Base-by-base conservation (phyloP, 2,113 vertebrate species). In the Tetrao urogallus region DNA sequence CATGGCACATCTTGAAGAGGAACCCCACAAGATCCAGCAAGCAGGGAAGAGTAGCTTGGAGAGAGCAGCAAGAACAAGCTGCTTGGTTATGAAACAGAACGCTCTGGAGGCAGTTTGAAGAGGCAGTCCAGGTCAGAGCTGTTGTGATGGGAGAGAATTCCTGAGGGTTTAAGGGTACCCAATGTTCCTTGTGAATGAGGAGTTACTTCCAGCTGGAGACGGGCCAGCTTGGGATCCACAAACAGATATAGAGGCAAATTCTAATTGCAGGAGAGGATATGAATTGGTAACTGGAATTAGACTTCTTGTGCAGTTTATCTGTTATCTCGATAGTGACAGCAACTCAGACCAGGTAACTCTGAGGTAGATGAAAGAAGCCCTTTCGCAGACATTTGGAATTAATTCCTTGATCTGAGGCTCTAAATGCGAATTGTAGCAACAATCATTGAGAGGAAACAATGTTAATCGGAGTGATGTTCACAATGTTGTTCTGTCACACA, bases 81-180 rank as follows among this genome's bases (percentile, higher is more conserved):
- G 27, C 78, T 91, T 86, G 57, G 61, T 94, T 94, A 69, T 88
- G 94, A 97, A 96, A 95, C 57, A 88, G 47, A 90, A 81, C 4
- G 15, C 65, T 90, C 82, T 54, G 76, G 61, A 94, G 93, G 94
- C 90, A 95, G n/a, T 75, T 89, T 81, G 67, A 81, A 63, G 79
- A 93, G 91, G 88, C 76, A 21, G 30, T 48, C 76, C 65, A 78
- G 89, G 94, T 93, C 88, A 94, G 69, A 91, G 65, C 48, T 92
- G 82, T 91, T 96, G 79, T 47, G 76, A 95, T 65, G 48, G 73
- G 45, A 90, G 75, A 94, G 88, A 86, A 94, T 75, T 94, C 65
- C 60, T 85, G 52, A n/a, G 57, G 72, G 60, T 91, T 94, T 88
- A 91, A 92, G 84, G 86, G 67, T 57, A 94, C 93, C 86, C 52